Evolutionary conservation across 1,140 invertebrate species (phyloP).

Genomic region (Pachypeltis micranthus): DNA sequence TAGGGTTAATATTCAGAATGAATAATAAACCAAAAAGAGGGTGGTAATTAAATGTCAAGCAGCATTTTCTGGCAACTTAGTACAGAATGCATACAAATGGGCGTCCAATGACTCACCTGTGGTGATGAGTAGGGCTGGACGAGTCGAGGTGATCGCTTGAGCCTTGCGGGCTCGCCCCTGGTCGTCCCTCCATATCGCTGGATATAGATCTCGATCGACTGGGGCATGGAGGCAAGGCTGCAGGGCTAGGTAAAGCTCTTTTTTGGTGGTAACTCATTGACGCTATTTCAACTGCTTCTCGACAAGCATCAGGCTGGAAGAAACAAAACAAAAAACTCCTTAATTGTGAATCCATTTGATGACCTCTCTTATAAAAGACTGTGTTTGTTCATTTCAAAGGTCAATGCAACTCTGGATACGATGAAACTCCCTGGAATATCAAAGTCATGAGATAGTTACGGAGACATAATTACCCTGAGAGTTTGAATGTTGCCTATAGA

Average conservation of each 20-base stretch:
- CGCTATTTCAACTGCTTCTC: conserved; percentile 5
- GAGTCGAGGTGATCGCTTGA: conserved; percentile 33
- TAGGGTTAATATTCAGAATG: too few species aligned
- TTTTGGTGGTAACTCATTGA: background rate
- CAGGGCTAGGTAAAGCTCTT: conserved; percentile 14
- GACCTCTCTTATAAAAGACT: too few species aligned
- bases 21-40: too few species aligned
- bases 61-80: background rate
- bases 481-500: conserved; percentile 46
- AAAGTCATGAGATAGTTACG: too few species aligned
- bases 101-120: conserved; percentile 22
- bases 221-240: conserved; percentile 22
- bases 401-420: too few species aligned
- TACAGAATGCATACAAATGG: background rate
- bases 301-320: conserved; percentile 10
- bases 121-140: conserved; percentile 29
- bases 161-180: conserved; percentile 27
- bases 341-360: too few species aligned
- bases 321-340: too few species aligned
- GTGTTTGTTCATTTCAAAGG: too few species aligned
- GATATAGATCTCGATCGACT: conserved; percentile 31
- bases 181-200: conserved; percentile 29
- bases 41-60: too few species aligned
- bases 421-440: too few species aligned
- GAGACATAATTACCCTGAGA: conserved; percentile 32